phyloP scores from a whole-genome alignment of 2,888 invertebrate genomes.

The Entomobrya proxima region DNA sequence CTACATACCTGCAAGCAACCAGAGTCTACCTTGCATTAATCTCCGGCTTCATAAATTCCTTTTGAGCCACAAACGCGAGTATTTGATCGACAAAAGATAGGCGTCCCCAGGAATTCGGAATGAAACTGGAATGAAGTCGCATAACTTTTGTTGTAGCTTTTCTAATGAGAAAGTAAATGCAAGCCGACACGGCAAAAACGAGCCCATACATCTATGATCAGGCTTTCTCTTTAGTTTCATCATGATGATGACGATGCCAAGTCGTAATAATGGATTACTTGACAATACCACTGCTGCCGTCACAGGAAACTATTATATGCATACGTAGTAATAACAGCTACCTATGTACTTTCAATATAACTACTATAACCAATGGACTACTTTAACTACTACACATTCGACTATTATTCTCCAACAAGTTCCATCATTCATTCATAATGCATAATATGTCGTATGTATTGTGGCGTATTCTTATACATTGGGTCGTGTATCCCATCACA shows the following conservation, averaged over 20 bases:
- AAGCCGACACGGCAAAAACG: neutral
- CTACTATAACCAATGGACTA: too few relatives aligned
- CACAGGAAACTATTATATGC: neutral
- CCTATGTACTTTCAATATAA: too few relatives aligned
- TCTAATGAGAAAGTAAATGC: neutral
- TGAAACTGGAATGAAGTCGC: neutral
- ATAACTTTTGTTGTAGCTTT: neutral
- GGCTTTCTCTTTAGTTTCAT: neutral
- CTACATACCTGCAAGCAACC: too few relatives aligned
- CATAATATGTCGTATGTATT: neutral
- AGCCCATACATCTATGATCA: neutral
- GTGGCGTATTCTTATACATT: too few relatives aligned
- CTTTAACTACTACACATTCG: neutral
- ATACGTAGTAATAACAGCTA: too few relatives aligned
- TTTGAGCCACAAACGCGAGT: neutral
- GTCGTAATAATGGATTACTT: conserved; percentile 29
- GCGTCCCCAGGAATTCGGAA: neutral
- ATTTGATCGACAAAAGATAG: neutral
- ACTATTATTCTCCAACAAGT: neutral
- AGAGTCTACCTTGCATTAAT: too few relatives aligned
- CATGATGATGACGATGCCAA: conserved; percentile 3
- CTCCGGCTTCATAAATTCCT: too few relatives aligned
- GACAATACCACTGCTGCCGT: neutral
- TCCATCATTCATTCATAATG: conserved; percentile 12
- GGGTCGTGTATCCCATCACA: too few relatives aligned